Percentiles rank a stretch among this genome's conserved stretches.
These are phyloP conservation scores for Crax fasciolata DNA, from an alignment of 2,797 vertebrate species.

Conservation along the genomic window DNA sequence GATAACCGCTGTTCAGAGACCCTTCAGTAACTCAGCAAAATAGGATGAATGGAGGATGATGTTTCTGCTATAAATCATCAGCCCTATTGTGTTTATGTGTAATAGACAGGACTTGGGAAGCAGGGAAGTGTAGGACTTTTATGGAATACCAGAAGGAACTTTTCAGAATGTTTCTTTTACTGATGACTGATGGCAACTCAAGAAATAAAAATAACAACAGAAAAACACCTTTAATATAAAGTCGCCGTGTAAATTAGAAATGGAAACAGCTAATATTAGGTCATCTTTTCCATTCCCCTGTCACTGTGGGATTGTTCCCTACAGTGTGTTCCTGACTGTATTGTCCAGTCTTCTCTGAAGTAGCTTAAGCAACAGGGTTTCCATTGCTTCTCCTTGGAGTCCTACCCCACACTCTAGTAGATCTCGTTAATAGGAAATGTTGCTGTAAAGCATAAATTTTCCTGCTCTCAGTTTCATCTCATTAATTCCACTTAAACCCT, in stretches of 20 bases:
- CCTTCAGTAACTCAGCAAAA: conserved; percentile 54
- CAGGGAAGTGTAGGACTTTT: not conserved
- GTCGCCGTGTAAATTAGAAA: conserved; percentile 51
- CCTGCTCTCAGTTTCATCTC: conserved; percentile 25
- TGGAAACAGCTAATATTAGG: conserved; percentile 51
- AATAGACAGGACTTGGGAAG: conserved; percentile 22
- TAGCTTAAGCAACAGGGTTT: conserved; percentile 17
- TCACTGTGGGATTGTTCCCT: conserved; percentile 21
- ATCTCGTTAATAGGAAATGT: conserved; percentile 35
- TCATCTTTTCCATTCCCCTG: conserved; percentile 46
- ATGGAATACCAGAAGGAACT: conserved; percentile 1
- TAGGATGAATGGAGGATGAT: not conserved
- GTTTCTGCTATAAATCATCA: conserved; percentile 53
- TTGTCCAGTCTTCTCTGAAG: conserved; percentile 30
- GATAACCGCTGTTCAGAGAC: conserved; percentile 40
- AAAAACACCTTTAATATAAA: not conserved
- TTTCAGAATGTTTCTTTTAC: conserved; percentile 9
- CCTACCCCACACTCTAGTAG: conserved; percentile 41
- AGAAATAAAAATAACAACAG: not conserved
- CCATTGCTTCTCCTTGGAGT: conserved; percentile 32
- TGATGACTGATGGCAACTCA: not conserved
- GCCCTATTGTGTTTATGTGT: conserved; percentile 16
- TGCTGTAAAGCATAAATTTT: conserved; percentile 55
- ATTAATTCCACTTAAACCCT: conserved; percentile 39
- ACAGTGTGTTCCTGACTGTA: not conserved